These are phyloP conservation scores for Neosilurus hyrtlii DNA, from an alignment of 2,797 vertebrate genomes.

Conservation along the genomic window DNA sequence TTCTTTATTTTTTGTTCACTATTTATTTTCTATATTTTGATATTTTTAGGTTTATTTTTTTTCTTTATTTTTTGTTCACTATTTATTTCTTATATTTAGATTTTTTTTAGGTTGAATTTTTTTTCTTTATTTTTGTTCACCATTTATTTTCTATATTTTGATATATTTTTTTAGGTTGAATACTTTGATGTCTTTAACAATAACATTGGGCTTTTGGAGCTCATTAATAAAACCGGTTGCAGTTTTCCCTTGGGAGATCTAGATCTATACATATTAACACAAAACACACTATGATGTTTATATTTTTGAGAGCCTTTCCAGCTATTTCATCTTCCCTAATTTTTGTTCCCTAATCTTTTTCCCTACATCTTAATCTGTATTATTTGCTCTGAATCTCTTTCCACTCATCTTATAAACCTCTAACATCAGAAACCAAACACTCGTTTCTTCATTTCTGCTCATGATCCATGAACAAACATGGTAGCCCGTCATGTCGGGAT, in stretches of 20 bases:
- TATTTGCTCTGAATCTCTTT: not conserved
- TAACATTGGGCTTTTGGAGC: too few relatives aligned
- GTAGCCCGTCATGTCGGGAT: conserved; percentile 13
- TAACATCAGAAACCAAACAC: not conserved
- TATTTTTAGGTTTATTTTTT: not conserved
- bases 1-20: too few relatives aligned
- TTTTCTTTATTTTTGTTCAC: not conserved
- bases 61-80: too few relatives aligned
- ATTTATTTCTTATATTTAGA: too few relatives aligned
- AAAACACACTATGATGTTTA: not conserved
- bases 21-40: too few relatives aligned
- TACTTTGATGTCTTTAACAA: too few relatives aligned
- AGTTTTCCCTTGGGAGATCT: too few relatives aligned
- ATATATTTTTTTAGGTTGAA: not conserved
- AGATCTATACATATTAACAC: too few relatives aligned
- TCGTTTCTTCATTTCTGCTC: not conserved
- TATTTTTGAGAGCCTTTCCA: too few relatives aligned
- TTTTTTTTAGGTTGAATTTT: not conserved
- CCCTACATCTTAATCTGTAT: too few relatives aligned
- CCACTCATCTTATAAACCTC: not conserved
- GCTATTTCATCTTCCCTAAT: not conserved
- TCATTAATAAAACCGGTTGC: too few relatives aligned
- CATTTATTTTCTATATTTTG: not conserved
- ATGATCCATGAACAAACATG: not conserved
- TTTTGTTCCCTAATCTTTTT: too few relatives aligned